A percentile compares a stretch with the other conserved stretches of the same genome.
These are phyloP conservation scores for Geodia barretti DNA, from an alignment of 37 sponge, comb jelly and placozoan genomes.

Conservation along the genomic window DNA sequence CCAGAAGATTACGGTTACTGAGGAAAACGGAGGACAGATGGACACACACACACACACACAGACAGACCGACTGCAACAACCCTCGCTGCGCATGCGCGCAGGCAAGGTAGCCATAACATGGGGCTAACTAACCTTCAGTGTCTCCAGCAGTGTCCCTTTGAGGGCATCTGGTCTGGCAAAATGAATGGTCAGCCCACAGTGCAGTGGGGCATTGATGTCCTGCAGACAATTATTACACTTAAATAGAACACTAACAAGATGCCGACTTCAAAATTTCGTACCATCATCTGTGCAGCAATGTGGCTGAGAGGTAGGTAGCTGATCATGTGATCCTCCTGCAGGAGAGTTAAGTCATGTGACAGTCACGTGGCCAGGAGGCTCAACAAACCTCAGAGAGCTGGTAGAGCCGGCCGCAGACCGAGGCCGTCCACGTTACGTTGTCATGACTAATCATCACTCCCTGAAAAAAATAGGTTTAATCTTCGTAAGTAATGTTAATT, in stretches of 20 bases:
- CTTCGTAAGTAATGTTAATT: too few relatives aligned
- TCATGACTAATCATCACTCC: slow-evolving; percentile 96
- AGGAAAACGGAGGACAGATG: too few relatives aligned
- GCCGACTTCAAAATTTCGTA: background rate
- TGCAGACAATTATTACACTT: too few relatives aligned
- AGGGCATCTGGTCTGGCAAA: slow-evolving; percentile 98
- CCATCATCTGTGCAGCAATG: slow-evolving; percentile 86
- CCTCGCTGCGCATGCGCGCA: too few relatives aligned
- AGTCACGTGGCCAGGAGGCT: background rate
- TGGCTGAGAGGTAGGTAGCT: slow-evolving; percentile 94
- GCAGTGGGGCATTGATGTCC: slow-evolving; percentile 80
- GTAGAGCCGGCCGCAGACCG: slow-evolving; percentile 54
- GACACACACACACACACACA: too few relatives aligned
- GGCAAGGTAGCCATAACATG: background rate
- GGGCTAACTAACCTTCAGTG: slow-evolving; percentile 67
- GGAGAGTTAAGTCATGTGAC: background rate
- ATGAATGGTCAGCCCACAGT: slow-evolving; percentile 75
- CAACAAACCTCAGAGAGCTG: slow-evolving; percentile 52
- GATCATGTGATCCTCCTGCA: slow-evolving; percentile 69
- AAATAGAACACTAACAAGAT: too few relatives aligned
- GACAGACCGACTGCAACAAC: too few relatives aligned
- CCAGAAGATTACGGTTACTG: too few relatives aligned
- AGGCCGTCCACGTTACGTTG: slow-evolving; percentile 91
- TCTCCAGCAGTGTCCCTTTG: slow-evolving; percentile 83
- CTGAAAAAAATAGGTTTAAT: slow-evolving; percentile 44